Evolutionary conservation across 2,888 invertebrate species (phyloP).

Genomic region (Papilio gigon): DNA sequence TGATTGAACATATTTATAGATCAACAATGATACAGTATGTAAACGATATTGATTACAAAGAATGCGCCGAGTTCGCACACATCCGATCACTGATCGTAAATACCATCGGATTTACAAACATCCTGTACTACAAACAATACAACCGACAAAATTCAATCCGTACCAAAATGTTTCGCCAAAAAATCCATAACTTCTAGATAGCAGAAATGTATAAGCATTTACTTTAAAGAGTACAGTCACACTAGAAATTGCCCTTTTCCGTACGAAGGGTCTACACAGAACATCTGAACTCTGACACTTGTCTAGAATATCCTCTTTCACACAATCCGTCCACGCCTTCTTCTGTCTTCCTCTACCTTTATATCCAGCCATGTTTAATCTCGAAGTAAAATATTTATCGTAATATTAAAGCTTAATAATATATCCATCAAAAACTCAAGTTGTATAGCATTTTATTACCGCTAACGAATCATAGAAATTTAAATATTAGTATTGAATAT

Average conservation of each 20-base stretch:
- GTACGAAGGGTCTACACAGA: too few species aligned
- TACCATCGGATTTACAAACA: conserved; percentile 42
- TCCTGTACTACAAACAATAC: conserved; percentile 21
- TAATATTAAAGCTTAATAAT: not conserved
- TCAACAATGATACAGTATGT: conserved; percentile 16
- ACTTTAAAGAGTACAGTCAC: not conserved
- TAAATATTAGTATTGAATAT: conserved; percentile 54
- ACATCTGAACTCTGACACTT: too few species aligned
- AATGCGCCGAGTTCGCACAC: conserved; percentile 21
- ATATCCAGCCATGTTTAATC: too few species aligned
- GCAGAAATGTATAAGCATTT: not conserved
- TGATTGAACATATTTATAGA: conserved; percentile 32
- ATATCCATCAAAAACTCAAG: too few species aligned
- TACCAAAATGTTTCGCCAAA: not conserved
- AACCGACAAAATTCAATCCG: not conserved
- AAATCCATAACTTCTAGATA: not conserved
- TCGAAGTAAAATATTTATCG: not conserved
- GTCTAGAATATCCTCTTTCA: too few species aligned
- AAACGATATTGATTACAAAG: conserved; percentile 31
- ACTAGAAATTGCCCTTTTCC: not conserved
- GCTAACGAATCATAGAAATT: conserved; percentile 36
- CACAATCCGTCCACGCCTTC: too few species aligned
- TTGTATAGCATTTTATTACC: not conserved
- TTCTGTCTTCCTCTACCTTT: too few species aligned
- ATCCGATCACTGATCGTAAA: conserved; percentile 41